A percentile compares a stretch with the other conserved stretches of the same genome.
Evolutionary conservation across 2,888 invertebrate species (phyloP).

Genomic region (Epsilonema sp.): DNA sequence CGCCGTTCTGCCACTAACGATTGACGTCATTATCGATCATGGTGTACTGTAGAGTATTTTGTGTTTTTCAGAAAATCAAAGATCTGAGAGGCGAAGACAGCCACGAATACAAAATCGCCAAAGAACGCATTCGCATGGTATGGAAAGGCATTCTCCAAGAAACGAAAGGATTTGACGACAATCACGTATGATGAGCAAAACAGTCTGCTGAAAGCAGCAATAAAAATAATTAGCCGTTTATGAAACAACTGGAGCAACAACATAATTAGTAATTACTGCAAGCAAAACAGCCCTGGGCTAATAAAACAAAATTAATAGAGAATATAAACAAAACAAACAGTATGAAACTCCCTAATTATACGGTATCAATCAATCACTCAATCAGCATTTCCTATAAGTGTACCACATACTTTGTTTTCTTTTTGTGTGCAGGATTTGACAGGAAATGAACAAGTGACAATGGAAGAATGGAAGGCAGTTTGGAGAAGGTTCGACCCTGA

Average conservation of each 20-base stretch:
- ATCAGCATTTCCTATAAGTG: no score
- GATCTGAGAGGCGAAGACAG: constrained; percentile 8
- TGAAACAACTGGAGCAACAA: not conserved
- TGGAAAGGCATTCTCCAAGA: constrained; percentile 9
- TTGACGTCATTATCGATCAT: no score
- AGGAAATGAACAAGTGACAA: constrained; percentile 4
- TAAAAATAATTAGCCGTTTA: not conserved
- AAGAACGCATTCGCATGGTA: constrained; percentile 9
- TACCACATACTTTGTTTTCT: no score
- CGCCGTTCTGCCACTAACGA: no score
- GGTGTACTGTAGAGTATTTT: no score
- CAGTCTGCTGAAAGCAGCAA: not conserved
- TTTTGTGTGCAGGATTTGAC: not conserved
- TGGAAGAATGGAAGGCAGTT: constrained; percentile 9
- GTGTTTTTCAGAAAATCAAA: constrained; percentile 9
- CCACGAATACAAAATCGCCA: constrained; percentile 9
- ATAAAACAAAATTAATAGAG: no score
- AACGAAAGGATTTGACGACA: constrained; percentile 6
- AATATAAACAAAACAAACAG: no score
- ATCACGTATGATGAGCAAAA: not conserved
- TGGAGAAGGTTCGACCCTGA: constrained; percentile 9
- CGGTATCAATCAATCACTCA: not conserved
- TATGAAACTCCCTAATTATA: not conserved
- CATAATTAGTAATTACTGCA: not conserved
- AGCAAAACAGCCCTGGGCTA: no score